Conservation (phyloP, 2,888 invertebrate species). For the Gonocerus acuteangulatus region DNA sequence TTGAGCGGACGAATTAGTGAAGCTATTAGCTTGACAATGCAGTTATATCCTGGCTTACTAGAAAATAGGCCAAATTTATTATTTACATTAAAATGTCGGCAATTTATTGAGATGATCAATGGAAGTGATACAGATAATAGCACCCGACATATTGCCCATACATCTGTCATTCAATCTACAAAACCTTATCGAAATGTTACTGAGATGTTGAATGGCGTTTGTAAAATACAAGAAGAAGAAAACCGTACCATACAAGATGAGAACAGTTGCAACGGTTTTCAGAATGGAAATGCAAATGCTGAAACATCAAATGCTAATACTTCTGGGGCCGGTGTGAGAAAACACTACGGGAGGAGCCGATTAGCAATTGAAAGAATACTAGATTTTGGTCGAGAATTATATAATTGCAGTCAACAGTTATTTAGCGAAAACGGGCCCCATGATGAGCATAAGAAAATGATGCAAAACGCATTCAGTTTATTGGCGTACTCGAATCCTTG, state of each 20-base stretch:
- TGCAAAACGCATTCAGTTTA: constrained; percentile 96
- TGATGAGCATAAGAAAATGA: constrained; percentile 79
- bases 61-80: constrained; percentile 24
- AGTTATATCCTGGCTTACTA: constrained; percentile 28
- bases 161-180: constrained; percentile 78
- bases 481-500: constrained; percentile 96
- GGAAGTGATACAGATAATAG: constrained; percentile 26
- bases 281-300: constrained; percentile 50
- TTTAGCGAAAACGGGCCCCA: constrained; percentile 73
- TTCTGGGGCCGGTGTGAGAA: constrained; percentile 39
- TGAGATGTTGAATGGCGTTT: constrained; percentile 42
- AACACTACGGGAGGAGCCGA: constrained; percentile 60
- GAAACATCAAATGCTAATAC: not conserved
- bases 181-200: constrained; percentile 44
- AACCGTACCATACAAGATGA: constrained; percentile 44
- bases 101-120: constrained; percentile 32
- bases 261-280: constrained; percentile 50
- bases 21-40: constrained; percentile 28
- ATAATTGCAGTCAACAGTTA: constrained; percentile 79
- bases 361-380: constrained; percentile 87
- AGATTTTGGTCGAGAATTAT: constrained; percentile 87
- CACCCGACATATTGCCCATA: constrained; percentile 45
- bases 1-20: constrained; percentile 27
- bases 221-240: constrained; percentile 48
- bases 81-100: constrained; percentile 27